Evolutionary conservation across 1,140 invertebrate genomes (phyloP), one percentile per base, ranked within the genome.

Genomic region (Oedothorax gibbosus): DNA sequence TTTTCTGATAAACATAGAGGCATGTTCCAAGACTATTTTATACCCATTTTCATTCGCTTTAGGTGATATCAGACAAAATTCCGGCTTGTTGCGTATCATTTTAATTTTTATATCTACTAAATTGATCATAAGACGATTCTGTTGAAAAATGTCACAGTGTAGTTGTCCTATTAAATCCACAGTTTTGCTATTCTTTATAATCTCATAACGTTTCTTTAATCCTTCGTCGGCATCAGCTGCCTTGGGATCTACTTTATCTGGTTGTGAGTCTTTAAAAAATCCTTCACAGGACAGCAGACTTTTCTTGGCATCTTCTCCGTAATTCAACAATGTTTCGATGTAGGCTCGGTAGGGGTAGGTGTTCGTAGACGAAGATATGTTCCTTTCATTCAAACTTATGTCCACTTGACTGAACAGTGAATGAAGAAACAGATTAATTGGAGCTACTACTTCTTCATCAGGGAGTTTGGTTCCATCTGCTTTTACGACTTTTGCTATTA

Each of bases 91-190:
- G 18, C 68, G 9, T 18, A 81, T 81, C 6, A 71, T 18, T 57
- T 81, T 81, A 10, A 60, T 57, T 71, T 71, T 81, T 50, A 69
- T 7, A 60, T 81, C 56, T 15, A 81, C 54, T 51, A 81, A 60
- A 50, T 81, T 81, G 9, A 81, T 20, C 14, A 81, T n/a, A 0
- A 64, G 14, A 35, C 56, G 9, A 18, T 53, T 51, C 72, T 75
- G 69, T 57, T 73, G 14, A 62, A 72, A 75, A n/a, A 73, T 12
- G 66, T 65, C 69, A 18, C 14, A 51, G 53, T 83, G 69, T 15
- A 64, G n/a, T 10, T 35, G 8, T 53, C 49, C 56, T n/a, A 83
- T 57, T 20, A 83, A 64, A 60, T 75, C 78, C 6, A 69, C 56
- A 11, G 20, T 64, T 51, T 6, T 50, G 65, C 51, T 75, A 6